Base-by-base conservation (phyloP, 2,797 vertebrate species). In the Martes flavigula region DNA sequence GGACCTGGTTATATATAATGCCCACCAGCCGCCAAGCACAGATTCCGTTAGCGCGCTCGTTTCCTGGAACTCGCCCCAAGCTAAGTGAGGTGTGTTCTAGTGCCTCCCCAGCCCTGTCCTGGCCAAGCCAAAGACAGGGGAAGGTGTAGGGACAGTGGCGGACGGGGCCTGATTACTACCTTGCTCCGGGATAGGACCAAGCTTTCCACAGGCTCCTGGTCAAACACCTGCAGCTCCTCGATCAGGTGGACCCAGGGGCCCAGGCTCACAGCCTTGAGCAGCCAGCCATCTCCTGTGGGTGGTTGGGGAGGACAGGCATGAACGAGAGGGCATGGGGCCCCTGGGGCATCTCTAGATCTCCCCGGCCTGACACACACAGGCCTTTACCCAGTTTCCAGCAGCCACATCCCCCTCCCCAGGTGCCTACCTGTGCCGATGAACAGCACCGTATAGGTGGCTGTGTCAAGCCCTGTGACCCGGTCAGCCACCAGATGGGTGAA, bases 191-290 rank as follows among this genome's bases (percentile, higher is more conserved):
- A 99, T 97, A 99, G 99, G 70, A 99, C 99, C 93, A 99, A 98
- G 97, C 99, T 99, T 98, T 99, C 99, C 97, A 99, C 99, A 0
- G 99, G 99, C 98, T 99, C 96, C 0, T 98, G 98, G 94, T 99
- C 99, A 46, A 99, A 99, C 97, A 99, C 99, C 98, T 99, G 99
- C 98, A 99, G 99, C 98, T 99, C 99, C 98, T 99, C 99, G 0
- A 99, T 99, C 93, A 99, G 99, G 32, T 99, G 99, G 27, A 99
- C 98, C 32, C 98, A 98, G 0, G 99, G 48, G 9, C 99, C 99
- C 95, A 99, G 75, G 95, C 99, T 99, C 97, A 99, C 99, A 0
- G 99, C 99, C 93, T 99, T 99, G 98, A 99, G 99, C 90, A 99
- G 98, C 99, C 99, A 99, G 14, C 99, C 99, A 0, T 99, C 99